These are phyloP conservation scores for Echiichthys vipera DNA, from an alignment of 2,797 vertebrate genomes.

Conservation along the genomic window DNA sequence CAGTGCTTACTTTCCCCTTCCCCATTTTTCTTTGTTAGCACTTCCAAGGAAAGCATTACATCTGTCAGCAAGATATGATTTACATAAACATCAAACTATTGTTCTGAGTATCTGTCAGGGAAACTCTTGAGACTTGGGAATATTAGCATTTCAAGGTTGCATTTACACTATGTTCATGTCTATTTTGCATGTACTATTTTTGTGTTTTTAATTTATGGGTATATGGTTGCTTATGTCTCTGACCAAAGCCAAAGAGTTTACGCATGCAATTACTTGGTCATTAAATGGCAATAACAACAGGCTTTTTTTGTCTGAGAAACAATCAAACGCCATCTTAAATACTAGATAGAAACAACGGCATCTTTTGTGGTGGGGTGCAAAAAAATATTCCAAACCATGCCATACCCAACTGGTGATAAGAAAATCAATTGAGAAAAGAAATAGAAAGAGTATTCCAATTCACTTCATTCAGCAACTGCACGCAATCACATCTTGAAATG, in stretches of 20 bases:
- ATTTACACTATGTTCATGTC: conserved; percentile 75
- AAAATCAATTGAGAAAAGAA: conserved; percentile 59
- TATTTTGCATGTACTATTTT: conserved; percentile 80
- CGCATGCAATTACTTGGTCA: neutral
- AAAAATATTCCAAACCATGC: conserved; percentile 38
- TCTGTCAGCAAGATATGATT: conserved; percentile 82
- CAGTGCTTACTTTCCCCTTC: conserved; percentile 68
- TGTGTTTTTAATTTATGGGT: conserved; percentile 50
- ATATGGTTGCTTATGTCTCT: conserved; percentile 26
- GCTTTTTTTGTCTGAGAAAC: neutral
- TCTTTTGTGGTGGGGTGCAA: conserved; percentile 26
- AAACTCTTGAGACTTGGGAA: conserved; percentile 77
- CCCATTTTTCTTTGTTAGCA: conserved; percentile 77
- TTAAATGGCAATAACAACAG: neutral
- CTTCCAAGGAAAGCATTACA: conserved; percentile 80
- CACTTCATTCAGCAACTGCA: conserved; percentile 71
- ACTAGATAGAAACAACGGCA: neutral
- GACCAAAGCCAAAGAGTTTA: conserved; percentile 39
- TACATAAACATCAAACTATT: conserved; percentile 84
- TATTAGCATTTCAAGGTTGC: conserved; percentile 85
- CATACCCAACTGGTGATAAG: conserved; percentile 44
- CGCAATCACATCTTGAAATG: conserved; percentile 81
- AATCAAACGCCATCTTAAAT: neutral
- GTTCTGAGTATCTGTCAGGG: conserved; percentile 78
- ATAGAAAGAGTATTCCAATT: conserved; percentile 73